These are phyloP conservation scores for Kradibia gibbosae DNA, from an alignment of 1,140 invertebrate genomes.

Conservation along the genomic window DNA sequence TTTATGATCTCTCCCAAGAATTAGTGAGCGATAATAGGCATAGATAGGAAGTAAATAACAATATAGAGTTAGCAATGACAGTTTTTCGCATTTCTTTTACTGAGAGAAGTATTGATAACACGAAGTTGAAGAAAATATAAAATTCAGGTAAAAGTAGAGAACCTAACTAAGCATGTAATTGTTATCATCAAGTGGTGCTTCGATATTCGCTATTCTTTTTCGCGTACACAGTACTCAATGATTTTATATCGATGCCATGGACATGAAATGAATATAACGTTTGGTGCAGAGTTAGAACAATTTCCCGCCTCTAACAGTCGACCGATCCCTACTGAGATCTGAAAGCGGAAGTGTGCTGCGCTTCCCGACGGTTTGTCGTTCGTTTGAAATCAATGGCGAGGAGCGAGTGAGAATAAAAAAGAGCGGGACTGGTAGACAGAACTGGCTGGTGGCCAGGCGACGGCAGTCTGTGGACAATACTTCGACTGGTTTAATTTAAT, in stretches of 20 bases:
- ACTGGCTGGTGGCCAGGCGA: constrained; percentile 46
- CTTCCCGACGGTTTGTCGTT: constrained; percentile 23
- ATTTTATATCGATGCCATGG: not conserved
- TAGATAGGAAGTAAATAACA: too few relatives aligned
- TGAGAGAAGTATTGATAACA: not conserved
- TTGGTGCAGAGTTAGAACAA: constrained; percentile 49
- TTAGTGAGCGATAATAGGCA: not conserved
- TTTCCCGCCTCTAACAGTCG: constrained; percentile 40
- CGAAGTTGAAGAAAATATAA: not conserved
- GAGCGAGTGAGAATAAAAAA: not conserved
- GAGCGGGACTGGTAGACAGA: not conserved
- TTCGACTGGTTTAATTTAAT: constrained; percentile 53
- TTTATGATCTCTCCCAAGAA: too few relatives aligned
- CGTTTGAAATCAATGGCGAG: constrained; percentile 35
- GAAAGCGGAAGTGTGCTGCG: constrained; percentile 39
- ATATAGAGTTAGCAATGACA: too few relatives aligned
- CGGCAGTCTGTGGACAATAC: constrained; percentile 17
- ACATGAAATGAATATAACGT: constrained; percentile 21
- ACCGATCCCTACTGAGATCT: constrained; percentile 29
- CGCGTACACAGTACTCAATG: not conserved
- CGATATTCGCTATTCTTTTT: not conserved
- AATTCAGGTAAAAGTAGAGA: not conserved
- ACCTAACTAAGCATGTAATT: constrained; percentile 29
- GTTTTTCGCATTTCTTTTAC: not conserved
- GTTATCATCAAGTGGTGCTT: constrained; percentile 13